phyloP scores from a whole-genome alignment of 2,113 vertebrate species.

The Poeciliopsis turrubarensis region DNA sequence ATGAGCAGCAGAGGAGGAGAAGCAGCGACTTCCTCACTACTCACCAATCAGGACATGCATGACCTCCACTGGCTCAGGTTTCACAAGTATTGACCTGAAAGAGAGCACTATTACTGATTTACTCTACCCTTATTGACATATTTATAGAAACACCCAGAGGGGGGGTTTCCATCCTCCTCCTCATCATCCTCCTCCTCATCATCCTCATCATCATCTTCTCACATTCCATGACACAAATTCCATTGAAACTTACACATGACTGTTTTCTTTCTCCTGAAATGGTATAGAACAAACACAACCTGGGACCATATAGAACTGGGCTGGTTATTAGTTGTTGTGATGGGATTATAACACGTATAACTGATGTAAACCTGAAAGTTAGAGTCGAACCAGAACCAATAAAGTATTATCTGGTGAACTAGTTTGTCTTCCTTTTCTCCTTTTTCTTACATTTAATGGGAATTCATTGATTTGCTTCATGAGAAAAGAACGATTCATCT shows the following conservation, averaged over 20 bases:
- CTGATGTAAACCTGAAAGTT: not conserved
- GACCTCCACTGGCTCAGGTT: constrained; percentile 34
- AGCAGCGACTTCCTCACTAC: constrained; percentile 46
- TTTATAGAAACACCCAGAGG: constrained; percentile 32
- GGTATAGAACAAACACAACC: not conserved
- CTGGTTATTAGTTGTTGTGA: too few species aligned
- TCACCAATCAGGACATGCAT: constrained; percentile 75
- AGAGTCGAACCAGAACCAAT: too few species aligned
- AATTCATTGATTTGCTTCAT: too few species aligned
- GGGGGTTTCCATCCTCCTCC: constrained; percentile 38
- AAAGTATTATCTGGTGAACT: too few species aligned
- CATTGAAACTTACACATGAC: not conserved
- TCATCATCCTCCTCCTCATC: not conserved
- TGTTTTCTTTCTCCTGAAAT: not conserved
- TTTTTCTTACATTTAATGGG: too few species aligned
- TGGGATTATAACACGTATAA: not conserved
- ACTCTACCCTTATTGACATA: constrained; percentile 20
- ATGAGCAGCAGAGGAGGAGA: not conserved
- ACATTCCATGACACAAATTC: constrained; percentile 13
- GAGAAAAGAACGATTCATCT: too few species aligned
- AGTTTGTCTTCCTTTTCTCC: too few species aligned
- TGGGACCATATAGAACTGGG: too few species aligned
- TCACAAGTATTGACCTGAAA: constrained; percentile 52
- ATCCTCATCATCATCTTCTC: not conserved
- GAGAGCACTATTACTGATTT: constrained; percentile 35